Evolutionary conservation across 2,113 vertebrate genomes (phyloP), one percentile per base, ranked within the genome.

Genomic region (Gasterosteus aculeatus): DNA sequence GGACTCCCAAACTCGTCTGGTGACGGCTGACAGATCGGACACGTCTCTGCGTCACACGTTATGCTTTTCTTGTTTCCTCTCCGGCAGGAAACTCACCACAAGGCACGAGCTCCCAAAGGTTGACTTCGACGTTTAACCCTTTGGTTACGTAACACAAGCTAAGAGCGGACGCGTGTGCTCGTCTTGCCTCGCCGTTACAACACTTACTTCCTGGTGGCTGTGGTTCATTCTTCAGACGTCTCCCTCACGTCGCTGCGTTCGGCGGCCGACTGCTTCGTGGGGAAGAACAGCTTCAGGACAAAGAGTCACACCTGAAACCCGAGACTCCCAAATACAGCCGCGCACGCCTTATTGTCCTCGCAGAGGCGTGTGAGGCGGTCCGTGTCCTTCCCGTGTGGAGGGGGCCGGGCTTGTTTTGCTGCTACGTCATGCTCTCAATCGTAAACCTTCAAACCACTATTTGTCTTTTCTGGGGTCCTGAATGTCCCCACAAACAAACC

Each of bases 161-260:
- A 18, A 4, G 3, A 54, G 51, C 68, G 54, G 59, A 64, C 56
- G 19, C 47, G 6, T 39, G 19, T 68, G 70, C 64, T 76, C 53
- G 41, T 14, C n/a, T 53, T 38, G 11, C 49, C n/a, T 29, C 69
- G 51, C 51, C 64, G 26, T 81, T 71, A 57, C 54, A 78, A 57
- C 62, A 92, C 92, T 92, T 89, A 93, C 92, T 83, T 90, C 86
- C 82, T 83, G 67, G 15, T 77, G 57, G 19, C 61, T 46, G 72
- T 54, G 10, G 47, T 33, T 83, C 89, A 91, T 91, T 81, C 61
- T 88, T 70, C 51, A 41, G 15, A 5, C 35, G 58, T 56, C 29
- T 64, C n/a, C 66, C 46, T 61, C 75, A 53, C 39, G 57, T 51
- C 16, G 1, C 61, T 4, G 15, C 14, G 2, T 26, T 26, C 22